Base-by-base conservation (phyloP, 2,888 invertebrate genomes). In the Sphaerophoria taeniata region DNA sequence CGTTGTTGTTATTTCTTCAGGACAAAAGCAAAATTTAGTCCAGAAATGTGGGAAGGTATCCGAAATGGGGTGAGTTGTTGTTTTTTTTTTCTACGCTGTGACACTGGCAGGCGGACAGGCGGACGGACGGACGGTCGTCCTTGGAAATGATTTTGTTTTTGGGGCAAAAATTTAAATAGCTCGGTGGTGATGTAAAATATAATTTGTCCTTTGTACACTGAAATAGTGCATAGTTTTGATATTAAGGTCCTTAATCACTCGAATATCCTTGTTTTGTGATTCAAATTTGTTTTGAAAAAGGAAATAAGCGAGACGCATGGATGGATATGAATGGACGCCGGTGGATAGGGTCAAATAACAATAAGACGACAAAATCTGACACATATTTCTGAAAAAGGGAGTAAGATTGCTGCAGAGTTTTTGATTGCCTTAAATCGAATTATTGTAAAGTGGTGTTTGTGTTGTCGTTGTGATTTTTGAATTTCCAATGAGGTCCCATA, bases 391-490 rank as follows among this genome's bases (percentile, higher is more conserved):
- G 24, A 2, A 24, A 24, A 24, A 24, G 24, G 24, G 24, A 24
- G 2, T 24, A 24, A 36, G 53, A 67, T 49, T 47, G 75, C 55
- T 39, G 31, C 49, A 76, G 24, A 24, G 74, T 74, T 76, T 84
- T 76, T 84, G 80, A 84, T 84, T 84, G 80, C 67, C 60, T 67
- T 71, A 72, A 84, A 84, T 84, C 84, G 75, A 80, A 84, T 84
- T 84, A 84, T 75, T 80, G 76, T 76, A 65, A 58, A 74, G 51
- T 74, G n/a, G 24, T 24, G 24, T 24, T 24, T 24, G 24, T 67
- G 67, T 77, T 69, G 69, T 56, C 60, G 61, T 53, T 61, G 61
- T 61, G 67, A 67, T 67, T 67, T 67, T 53, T 81, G 45, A 73
- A 47, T 61, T 60, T 75, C 76, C 71, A 75, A 58, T 71, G 49